phyloP scores from a whole-genome alignment of 2,113 vertebrate genomes.

The Arenaria interpres region DNA sequence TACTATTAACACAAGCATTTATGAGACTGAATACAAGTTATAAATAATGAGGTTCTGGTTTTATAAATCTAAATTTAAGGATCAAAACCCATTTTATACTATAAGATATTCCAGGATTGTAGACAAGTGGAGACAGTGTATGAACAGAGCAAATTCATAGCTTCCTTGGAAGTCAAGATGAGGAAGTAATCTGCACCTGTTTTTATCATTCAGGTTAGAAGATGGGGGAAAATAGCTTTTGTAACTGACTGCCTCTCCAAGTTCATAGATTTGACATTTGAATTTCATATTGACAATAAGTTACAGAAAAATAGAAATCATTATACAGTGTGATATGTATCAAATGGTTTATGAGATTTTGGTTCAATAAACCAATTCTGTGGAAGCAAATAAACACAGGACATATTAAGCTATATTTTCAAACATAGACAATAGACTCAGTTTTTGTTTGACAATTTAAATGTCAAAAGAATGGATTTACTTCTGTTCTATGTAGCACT shows the following conservation, averaged over 20 bases:
- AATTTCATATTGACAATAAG: not conserved
- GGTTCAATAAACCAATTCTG: not conserved
- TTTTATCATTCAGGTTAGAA: not conserved
- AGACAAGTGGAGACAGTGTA: not conserved
- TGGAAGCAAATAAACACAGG: not conserved
- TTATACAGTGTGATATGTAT: not conserved
- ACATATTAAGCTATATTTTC: not conserved
- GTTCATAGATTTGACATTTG: not conserved
- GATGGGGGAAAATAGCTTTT: not conserved
- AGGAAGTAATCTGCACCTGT: not conserved
- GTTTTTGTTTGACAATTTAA: not conserved
- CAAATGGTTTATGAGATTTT: not conserved
- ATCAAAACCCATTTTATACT: not conserved
- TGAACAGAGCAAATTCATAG: not conserved
- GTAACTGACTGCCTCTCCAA: not conserved
- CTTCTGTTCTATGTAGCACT: not conserved
- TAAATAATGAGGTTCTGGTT: not conserved
- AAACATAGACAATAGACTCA: not conserved
- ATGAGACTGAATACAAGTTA: not conserved
- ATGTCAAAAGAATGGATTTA: not conserved
- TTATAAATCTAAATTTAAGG: not conserved
- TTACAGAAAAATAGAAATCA: not conserved
- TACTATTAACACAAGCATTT: not conserved
- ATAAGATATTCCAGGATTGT: not conserved
- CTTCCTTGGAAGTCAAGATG: not conserved